Percentiles rank a stretch among this genome's conserved stretches.
phyloP scores from a whole-genome alignment of 2,113 vertebrate genomes.

The Rallus limicola region DNA sequence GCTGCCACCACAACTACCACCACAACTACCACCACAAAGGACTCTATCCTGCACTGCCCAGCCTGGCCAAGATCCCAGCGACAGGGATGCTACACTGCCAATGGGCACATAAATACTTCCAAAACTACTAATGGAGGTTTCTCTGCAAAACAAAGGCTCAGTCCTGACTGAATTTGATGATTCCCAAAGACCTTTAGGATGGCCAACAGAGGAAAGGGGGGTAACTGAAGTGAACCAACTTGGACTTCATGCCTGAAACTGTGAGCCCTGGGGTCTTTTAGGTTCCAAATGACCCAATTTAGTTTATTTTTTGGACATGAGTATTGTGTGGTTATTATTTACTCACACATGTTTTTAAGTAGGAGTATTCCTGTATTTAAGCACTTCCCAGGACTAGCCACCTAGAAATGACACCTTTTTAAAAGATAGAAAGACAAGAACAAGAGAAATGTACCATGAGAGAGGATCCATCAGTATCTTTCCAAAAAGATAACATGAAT shows the following conservation, averaged over 20 bases:
- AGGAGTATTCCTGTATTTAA: not conserved
- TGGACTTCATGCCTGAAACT: not conserved
- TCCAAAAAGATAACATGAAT: not conserved
- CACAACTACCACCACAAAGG: not conserved
- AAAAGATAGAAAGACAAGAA: not conserved
- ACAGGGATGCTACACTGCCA: not conserved
- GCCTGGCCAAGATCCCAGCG: not conserved
- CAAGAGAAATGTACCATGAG: not conserved
- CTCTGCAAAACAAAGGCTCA: not conserved
- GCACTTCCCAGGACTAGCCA: not conserved
- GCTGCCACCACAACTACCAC: not conserved
- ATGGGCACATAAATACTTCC: not conserved
- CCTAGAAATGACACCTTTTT: not conserved
- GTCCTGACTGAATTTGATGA: not conserved
- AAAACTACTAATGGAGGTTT: not conserved
- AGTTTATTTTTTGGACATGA: not conserved
- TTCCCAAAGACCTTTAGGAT: not conserved
- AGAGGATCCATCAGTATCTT: not conserved
- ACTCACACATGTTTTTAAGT: not conserved
- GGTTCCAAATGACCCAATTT: not conserved
- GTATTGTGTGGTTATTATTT: not conserved
- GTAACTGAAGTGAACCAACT: not conserved
- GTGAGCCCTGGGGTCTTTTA: not conserved
- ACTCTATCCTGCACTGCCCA: not conserved
- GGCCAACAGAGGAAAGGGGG: not conserved